phyloP scores from a whole-genome alignment of 2,113 vertebrate species.

The Galeopterus variegatus region DNA sequence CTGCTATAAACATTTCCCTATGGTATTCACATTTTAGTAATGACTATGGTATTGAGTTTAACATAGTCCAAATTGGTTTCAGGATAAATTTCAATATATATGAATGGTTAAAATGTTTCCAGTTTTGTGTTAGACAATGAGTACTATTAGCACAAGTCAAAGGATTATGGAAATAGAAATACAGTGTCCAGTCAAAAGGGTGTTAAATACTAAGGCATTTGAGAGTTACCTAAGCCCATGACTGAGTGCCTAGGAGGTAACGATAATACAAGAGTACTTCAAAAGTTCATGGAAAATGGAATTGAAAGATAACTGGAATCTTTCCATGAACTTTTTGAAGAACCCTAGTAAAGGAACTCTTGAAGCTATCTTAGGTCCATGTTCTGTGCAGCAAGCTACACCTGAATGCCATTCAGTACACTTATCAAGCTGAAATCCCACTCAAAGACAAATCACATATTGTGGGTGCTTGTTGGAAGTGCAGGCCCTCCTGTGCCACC shows the following conservation, averaged over 20 bases:
- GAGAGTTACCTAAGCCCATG: background rate
- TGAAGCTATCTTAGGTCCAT: background rate
- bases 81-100: slow-evolving; percentile 8
- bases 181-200: background rate
- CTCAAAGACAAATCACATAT: background rate
- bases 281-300: too few relatives aligned
- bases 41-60: slow-evolving; percentile 51
- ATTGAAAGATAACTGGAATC: too few relatives aligned
- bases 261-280: too few relatives aligned
- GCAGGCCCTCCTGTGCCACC: background rate
- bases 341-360: background rate
- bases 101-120: slow-evolving; percentile 12
- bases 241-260: background rate
- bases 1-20: background rate
- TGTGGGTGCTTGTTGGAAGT: background rate
- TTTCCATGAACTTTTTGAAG: too few relatives aligned
- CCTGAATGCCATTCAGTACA: background rate
- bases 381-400: background rate
- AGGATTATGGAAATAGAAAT: slow-evolving; percentile 47
- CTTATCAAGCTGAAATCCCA: background rate
- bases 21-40: slow-evolving; percentile 7
- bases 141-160: slow-evolving; percentile 1
- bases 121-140: slow-evolving; percentile 37
- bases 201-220: background rate
- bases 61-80: slow-evolving; percentile 53